Evolutionary conservation across 2,797 vertebrate species (phyloP).

Genomic region (Microchirus variegatus): DNA sequence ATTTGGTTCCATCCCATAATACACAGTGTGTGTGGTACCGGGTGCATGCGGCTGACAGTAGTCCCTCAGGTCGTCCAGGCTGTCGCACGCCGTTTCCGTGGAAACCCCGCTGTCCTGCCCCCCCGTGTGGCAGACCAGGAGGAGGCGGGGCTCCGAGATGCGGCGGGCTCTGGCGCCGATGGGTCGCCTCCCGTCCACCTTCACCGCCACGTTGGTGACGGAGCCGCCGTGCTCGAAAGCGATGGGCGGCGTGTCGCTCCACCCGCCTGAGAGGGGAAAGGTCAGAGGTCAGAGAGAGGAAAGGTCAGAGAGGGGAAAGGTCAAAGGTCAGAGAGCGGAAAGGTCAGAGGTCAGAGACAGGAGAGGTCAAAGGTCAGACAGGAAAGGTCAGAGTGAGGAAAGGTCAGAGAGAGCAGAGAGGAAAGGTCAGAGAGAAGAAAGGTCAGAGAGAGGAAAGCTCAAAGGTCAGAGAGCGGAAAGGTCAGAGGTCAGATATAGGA

Average conservation of each 20-base stretch:
- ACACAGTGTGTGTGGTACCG: slow-evolving; percentile 68
- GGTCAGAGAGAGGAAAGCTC: no score
- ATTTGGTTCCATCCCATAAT: no score
- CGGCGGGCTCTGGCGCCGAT: slow-evolving; percentile 88
- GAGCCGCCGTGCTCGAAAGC: slow-evolving; percentile 92
- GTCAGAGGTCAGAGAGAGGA: no score
- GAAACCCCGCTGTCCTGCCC: slow-evolving; percentile 58
- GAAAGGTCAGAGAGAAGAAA: no score
- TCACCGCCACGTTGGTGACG: slow-evolving; percentile 88
- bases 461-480: no score
- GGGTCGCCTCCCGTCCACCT: slow-evolving; percentile 86
- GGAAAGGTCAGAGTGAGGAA: no score
- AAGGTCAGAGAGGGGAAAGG: no score
- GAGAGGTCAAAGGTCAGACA: no score
- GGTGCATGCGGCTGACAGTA: slow-evolving; percentile 92
- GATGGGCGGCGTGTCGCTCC: slow-evolving; percentile 95
- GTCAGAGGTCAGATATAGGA: no score
- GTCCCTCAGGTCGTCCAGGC: slow-evolving; percentile 86
- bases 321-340: no score
- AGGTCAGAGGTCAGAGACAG: no score
- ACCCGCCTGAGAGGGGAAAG: slow-evolving; percentile 85
- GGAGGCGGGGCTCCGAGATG: slow-evolving; percentile 81
- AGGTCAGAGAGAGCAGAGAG: no score
- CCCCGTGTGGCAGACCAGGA: slow-evolving; percentile 76
- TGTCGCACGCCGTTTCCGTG: slow-evolving; percentile 77